Conservation (phyloP, 2,113 vertebrate species). For the Tupaia tana region DNA sequence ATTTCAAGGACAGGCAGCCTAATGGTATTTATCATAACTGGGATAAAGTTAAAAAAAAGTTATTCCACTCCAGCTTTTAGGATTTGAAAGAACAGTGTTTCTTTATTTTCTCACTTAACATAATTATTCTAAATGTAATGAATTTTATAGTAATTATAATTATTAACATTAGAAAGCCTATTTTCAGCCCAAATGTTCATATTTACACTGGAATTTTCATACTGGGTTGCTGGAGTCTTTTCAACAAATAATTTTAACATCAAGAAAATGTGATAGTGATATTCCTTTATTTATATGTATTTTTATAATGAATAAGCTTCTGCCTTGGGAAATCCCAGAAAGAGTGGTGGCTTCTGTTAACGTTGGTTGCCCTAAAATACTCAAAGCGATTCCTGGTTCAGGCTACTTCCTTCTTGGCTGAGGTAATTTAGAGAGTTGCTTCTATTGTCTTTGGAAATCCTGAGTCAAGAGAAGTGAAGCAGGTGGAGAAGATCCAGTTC, state of each 20-base stretch:
- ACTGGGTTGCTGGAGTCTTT: not conserved
- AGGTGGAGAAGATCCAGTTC: not conserved
- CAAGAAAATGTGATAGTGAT: not conserved
- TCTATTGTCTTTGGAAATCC: not conserved
- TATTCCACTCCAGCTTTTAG: not conserved
- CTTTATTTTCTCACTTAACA: conserved; percentile 33
- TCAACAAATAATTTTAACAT: not conserved
- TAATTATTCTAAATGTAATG: conserved; percentile 32
- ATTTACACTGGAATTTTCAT: not conserved
- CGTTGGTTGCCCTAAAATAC: not conserved
- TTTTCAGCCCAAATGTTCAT: not conserved
- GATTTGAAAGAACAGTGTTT: not conserved
- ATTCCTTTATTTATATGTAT: conserved; percentile 17
- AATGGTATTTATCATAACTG: conserved; percentile 56
- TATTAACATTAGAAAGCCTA: conserved; percentile 27
- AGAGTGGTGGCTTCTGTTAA: not conserved
- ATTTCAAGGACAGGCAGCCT: conserved; percentile 65
- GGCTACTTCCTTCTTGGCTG: not conserved
- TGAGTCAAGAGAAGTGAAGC: not conserved
- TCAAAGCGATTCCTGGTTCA: not conserved
- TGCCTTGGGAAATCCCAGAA: not conserved
- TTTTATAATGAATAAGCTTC: conserved; percentile 3
- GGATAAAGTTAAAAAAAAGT: conserved; percentile 24
- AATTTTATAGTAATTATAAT: conserved; percentile 3
- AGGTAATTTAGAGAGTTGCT: not conserved